phyloP scores from a whole-genome alignment of 2,113 vertebrate genomes.

The Hydrochoerus hydrochaeris region DNA sequence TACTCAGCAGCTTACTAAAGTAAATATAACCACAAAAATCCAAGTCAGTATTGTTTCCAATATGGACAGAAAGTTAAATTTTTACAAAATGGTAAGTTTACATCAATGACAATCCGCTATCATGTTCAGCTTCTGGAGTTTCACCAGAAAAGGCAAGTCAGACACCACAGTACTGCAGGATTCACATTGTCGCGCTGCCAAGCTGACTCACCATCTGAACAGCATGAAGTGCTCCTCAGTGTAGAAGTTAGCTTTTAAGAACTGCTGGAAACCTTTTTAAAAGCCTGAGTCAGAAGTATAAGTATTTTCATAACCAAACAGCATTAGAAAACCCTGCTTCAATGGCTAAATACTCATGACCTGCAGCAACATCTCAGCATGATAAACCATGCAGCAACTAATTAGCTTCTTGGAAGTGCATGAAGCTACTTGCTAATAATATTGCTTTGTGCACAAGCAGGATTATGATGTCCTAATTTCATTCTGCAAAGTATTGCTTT shows the following conservation, averaged over 20 bases:
- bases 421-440: conserved; percentile 20
- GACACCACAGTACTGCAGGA: neutral
- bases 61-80: neutral
- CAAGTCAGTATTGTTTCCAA: neutral
- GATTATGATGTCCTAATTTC: conserved; percentile 59
- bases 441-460: neutral
- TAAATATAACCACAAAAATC: neutral
- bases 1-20: neutral
- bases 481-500: neutral
- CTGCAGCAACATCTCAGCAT: conserved; percentile 52
- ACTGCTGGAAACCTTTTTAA: conserved; percentile 72
- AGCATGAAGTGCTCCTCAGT: conserved; percentile 52
- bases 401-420: conserved; percentile 62
- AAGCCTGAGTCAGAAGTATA: neutral
- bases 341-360: conserved; percentile 66
- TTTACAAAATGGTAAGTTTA: neutral
- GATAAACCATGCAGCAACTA: neutral
- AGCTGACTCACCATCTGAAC: neutral
- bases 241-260: conserved; percentile 62
- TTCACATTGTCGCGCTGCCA: neutral
- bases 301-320: conserved; percentile 76
- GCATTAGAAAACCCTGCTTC: conserved; percentile 64
- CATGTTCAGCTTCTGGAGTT: neutral
- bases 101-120: neutral
- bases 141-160: neutral